Evolutionary conservation across 2,888 invertebrate genomes (phyloP).

Genomic region (Agrotis ipsilon): DNA sequence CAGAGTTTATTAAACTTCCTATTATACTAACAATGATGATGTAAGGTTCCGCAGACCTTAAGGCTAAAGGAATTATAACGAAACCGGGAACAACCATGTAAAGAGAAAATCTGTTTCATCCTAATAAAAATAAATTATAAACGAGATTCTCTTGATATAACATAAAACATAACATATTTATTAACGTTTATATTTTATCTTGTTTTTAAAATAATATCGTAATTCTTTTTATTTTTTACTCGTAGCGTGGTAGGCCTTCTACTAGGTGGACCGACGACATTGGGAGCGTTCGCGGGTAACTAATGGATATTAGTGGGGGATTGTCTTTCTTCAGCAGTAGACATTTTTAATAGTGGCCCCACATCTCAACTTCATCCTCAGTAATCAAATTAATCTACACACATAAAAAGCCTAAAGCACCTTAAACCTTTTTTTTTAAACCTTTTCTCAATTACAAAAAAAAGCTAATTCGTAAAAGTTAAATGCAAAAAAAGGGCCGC

Average conservation of each 20-base stretch:
- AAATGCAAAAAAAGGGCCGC: constrained; percentile 27
- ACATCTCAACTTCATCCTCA: no score
- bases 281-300: no score
- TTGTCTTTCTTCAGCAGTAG: no score
- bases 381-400: no score
- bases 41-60: neutral
- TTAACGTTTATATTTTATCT: neutral
- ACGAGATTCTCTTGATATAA: neutral
- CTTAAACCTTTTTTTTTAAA: no score
- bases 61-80: neutral
- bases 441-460: no score
- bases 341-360: no score
- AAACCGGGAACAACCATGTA: neutral
- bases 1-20: no score
- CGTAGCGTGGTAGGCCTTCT: no score
- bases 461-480: neutral
- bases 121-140: constrained; percentile 5
- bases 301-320: no score
- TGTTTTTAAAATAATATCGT: neutral
- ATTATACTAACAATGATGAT: neutral
- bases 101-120: neutral
- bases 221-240: neutral
- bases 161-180: neutral
- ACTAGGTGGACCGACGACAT: no score
- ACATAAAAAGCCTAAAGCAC: no score